These are phyloP conservation scores for Hyaena hyaena DNA, from an alignment of 2,113 vertebrate genomes.

Conservation along the genomic window DNA sequence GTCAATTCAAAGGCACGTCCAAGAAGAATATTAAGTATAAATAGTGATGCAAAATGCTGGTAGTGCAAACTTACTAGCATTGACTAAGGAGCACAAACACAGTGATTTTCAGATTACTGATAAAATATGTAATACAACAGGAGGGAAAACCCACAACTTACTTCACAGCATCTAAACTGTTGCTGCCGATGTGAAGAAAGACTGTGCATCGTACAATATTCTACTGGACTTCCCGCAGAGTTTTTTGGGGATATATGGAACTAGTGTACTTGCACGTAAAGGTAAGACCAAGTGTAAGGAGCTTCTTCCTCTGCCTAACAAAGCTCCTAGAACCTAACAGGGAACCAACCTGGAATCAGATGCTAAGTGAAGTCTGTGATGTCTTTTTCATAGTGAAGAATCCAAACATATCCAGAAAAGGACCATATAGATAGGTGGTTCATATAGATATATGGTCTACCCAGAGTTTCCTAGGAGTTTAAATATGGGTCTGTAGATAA, in stretches of 20 bases:
- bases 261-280: neutral
- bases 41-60: neutral
- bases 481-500: neutral
- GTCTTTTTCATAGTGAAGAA: neutral
- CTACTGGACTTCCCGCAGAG: neutral
- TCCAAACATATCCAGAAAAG: neutral
- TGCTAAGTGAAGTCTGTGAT: too few species aligned
- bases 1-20: neutral
- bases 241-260: neutral
- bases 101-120: neutral
- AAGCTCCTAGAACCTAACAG: neutral
- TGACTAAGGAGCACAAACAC: neutral
- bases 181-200: neutral
- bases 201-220: neutral
- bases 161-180: neutral
- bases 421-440: neutral
- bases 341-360: neutral
- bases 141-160: neutral
- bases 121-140: neutral
- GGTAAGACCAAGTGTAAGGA: neutral
- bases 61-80: neutral
- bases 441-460: neutral
- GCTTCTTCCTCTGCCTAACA: neutral
- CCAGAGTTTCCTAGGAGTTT: neutral
- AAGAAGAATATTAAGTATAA: neutral